Evolutionary conservation across 2,113 vertebrate species (phyloP), one percentile per base, ranked within the genome.

Genomic region (Tetraodon nigroviridis): DNA sequence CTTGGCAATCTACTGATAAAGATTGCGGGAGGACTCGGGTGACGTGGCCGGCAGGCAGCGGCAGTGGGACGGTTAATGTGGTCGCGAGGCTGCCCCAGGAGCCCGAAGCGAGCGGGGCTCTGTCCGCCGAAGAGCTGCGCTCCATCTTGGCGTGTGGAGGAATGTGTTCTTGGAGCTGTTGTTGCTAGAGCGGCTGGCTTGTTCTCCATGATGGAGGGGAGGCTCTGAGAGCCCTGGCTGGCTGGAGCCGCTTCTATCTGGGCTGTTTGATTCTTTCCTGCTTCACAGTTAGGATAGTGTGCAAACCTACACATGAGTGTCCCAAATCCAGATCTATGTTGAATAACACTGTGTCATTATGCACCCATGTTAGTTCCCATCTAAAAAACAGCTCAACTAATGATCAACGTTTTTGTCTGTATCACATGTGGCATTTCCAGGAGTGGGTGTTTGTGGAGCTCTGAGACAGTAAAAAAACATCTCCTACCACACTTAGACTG

Each of bases 401-500:
- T 12, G 1, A 70, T 63, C 71, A 61, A 66, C 61, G 71, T 75
- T 40, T 53, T 21, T 81, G 58, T 88, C 61, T 69, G 69, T 87
- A 67, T 89, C 83, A 87, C 74, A 77, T 89, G 86, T 89, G 82
- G 86, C 75, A 76, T 88, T 91, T 89, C 61, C 87, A 90, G 87
- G 89, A 82, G 48, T 77, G 86, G 60, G 75, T 88, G 84, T 91
- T 48, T 86, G 72, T 85, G 89, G 88, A 89, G 85, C 69, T 88
- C 89, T 89, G 90, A 91, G 90, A 90, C 91, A 84, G 83, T 90
- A 92, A 87, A 90, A 90, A 91, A 91, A 91, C 92, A 89, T 91
- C 92, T 88, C 89, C 92, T 86, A 86, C 92, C 82, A 82, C 92
- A 85, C 82, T 90, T 81, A 83, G 53, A 59, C 91, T 87, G 94